Evolutionary conservation across 2,113 vertebrate genomes (phyloP), one percentile per base, ranked within the genome.

Genomic region (Rhinolophus ferrumequinum): DNA sequence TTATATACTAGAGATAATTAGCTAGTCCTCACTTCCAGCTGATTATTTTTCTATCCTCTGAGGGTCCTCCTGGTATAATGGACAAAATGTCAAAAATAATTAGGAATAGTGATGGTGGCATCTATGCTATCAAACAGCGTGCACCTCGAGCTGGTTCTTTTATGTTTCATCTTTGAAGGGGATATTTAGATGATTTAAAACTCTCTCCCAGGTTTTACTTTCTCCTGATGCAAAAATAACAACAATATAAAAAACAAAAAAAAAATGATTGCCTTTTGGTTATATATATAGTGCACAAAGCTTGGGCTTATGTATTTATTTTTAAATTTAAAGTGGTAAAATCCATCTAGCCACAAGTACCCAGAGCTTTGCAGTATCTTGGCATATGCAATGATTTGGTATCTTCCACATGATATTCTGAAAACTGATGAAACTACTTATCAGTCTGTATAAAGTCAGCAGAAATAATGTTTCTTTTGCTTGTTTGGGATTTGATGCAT

Each of bases 61-160:
- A 98, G 93, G 96, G 97, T 83, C 70, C 0, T 70, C 93, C 52
- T 56, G 76, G 67, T 64, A 92, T 96, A 98, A 98, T 92, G 88
- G 95, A 97, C 93, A 91, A 98, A 98, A 96, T 95, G 95, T 97
- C 97, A 98, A 93, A 92, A 97, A 96, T 97, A 97, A 96, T 97
- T 98, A 97, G 72, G 52, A 98, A 88, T 95, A 96, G 97, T 88
- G 62, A 84, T 93, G 56, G 54, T 77, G 38, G 64, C 72, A 96
- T 72, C 64, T 85, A 58, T 70, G 77, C 94, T 70, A 54, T 81
- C 64, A 95, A 81, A 62, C 3, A 2, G 56, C 33, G 11, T 35
- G 4, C 15, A 94, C 73, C 81, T 93, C 72, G 1, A 0, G 22
- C 54, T 90, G 18, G 92, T 76, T 90, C 28, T 91, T 81, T 86